Evolutionary conservation across 2,888 invertebrate species (phyloP), one percentile per base, ranked within the genome.

Genomic region (Morpho helenor): DNA sequence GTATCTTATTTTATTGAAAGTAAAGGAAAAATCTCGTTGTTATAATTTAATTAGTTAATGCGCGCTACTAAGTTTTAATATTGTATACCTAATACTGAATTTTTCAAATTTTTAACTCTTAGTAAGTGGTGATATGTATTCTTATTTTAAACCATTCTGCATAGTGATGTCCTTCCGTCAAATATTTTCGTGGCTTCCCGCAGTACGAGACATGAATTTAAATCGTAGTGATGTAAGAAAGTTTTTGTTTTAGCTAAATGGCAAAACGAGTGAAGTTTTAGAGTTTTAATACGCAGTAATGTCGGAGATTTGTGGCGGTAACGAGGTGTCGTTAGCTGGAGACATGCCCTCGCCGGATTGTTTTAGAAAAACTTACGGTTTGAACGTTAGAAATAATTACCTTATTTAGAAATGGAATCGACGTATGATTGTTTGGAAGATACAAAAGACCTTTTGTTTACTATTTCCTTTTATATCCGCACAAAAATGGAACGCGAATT

Each of bases 211-310:
- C 82, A 79, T 79, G 83, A 87, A 87, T 87, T 88, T 85, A 80
- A 89, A 89, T 84, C 79, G 77, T 69, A 68, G 75, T 86, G 84
- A 85, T 84, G 84, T 83, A 85, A 84, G 80, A 87, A 89, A 90
- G 81, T 89, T 89, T 82, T 84, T 84, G 82, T 84, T 79, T 72
- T 67, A 77, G 73, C 80, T 62, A 84, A 88, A 87, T 84, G 86
- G 84, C 78, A 74, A 78, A 75, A 74, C 73, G 76, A 82, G 79
- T 79, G 74, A 84, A 89, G 85, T 88, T 87, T 85, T 78, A 76
- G 82, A 89, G 87, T 89, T 89, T 88, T 87, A 89, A 88, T 89
- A 87, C 82, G 84, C 80, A 77, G 81, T 88, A 88, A 89, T 89
- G 86, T 79, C 69, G 76, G 76, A 87, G 87, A 87, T 89, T 83